phyloP scores from a whole-genome alignment of 2,888 invertebrate genomes.

The Eupithecia abbreviata region DNA sequence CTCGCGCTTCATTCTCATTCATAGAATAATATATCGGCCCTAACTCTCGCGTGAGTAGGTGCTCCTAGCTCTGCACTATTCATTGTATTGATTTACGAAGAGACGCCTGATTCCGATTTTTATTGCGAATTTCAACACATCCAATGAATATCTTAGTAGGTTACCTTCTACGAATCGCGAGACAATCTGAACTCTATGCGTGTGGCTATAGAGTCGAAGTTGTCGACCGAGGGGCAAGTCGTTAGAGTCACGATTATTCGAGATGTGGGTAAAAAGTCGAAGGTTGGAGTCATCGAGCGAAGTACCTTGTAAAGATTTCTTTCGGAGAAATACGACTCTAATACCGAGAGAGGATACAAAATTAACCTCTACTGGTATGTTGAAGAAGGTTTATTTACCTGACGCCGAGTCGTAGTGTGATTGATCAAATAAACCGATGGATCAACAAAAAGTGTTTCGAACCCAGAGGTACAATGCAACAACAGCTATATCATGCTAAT shows the following conservation, averaged over 20 bases:
- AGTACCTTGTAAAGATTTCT: slow-evolving; percentile 8
- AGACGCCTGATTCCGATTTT: slow-evolving; percentile 50
- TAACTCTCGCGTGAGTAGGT: slow-evolving; percentile 15
- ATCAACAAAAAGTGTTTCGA: too few species aligned
- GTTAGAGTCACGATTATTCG: slow-evolving; percentile 35
- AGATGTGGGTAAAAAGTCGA: slow-evolving; percentile 29
- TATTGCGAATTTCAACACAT: slow-evolving; percentile 57
- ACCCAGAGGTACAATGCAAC: too few species aligned
- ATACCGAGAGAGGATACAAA: background rate
- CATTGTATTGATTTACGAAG: slow-evolving; percentile 50
- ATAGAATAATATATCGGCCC: slow-evolving; percentile 35
- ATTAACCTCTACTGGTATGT: background rate
- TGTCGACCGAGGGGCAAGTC: slow-evolving; percentile 18
- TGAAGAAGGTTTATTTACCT: background rate
- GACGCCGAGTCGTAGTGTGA: background rate
- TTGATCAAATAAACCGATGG: too few species aligned
- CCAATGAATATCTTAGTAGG: slow-evolving; percentile 62
- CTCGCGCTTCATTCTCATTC: slow-evolving; percentile 29
- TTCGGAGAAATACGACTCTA: slow-evolving; percentile 1
- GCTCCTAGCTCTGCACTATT: slow-evolving; percentile 30
- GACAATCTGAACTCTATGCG: slow-evolving; percentile 22
- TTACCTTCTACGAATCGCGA: slow-evolving; percentile 34
- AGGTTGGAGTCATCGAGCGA: background rate
- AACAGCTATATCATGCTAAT: too few species aligned
- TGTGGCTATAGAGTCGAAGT: slow-evolving; percentile 8